A percentile compares a stretch with the other conserved stretches of the same genome.
Conservation (phyloP, 2,113 vertebrate species). For the Pseudois nayaur region DNA sequence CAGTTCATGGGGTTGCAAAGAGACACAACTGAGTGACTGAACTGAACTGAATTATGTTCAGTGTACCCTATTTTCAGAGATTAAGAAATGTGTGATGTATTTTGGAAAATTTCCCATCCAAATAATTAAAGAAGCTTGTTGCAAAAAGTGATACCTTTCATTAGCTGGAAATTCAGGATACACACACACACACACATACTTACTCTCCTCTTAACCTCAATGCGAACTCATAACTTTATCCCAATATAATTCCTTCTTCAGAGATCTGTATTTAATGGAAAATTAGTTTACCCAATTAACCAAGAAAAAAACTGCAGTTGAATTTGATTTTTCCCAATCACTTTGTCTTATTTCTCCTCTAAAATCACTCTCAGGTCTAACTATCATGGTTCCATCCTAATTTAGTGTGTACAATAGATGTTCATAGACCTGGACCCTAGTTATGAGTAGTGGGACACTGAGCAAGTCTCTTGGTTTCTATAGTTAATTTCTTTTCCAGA, state of each 20-base stretch:
- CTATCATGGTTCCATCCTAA: background rate
- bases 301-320: background rate
- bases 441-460: rapidly evolving
- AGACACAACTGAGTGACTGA: background rate
- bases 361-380: background rate
- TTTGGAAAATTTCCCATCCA: background rate
- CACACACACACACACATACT: background rate
- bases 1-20: background rate
- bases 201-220: background rate
- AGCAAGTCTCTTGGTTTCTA: background rate
- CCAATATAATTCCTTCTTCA: background rate
- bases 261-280: background rate
- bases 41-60: background rate
- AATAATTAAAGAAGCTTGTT: background rate
- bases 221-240: background rate
- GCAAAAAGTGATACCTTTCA: background rate
- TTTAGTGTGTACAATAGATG: rapidly evolving
- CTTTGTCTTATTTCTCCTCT: background rate
- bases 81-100: background rate
- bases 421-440: background rate
- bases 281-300: background rate
- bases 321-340: background rate
- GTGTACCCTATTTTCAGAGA: background rate
- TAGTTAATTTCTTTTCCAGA: background rate
- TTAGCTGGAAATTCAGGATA: background rate